Evolutionary conservation across 2,888 invertebrate species (phyloP), one percentile per base, ranked within the genome.

Genomic region (Habroteleia sp.): DNA sequence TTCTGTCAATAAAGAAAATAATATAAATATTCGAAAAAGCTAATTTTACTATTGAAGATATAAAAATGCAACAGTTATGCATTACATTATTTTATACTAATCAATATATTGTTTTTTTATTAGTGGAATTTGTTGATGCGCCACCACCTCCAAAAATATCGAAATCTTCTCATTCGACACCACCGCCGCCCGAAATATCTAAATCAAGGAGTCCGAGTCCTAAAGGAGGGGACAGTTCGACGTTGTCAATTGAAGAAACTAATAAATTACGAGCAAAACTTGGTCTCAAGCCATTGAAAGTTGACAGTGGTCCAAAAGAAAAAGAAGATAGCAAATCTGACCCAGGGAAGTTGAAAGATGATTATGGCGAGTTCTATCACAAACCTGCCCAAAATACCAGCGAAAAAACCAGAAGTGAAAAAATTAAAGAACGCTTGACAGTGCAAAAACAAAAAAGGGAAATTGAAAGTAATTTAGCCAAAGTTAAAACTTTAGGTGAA

Each of bases 251-350:
- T 42, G 93, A 94, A 52, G 96, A 95, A 81, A 96, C 96, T 2
- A 98, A 98, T 89, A 94, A 94, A 79, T 89, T 99, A 6, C 91
- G 99, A 82, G 96, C 96, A 0, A 97, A 97, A 87, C 91, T 99
- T 14, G 99, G 99, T 0, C 90, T 99, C 25, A 97, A 97, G 85
- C 99, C 98, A 0, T 90, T 99, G 1, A 95, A 97, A 82, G 89
- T 94, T 0, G 90, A 91, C 7, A 83, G 80, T 11, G 82, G 81
- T 4, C 79, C 83, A 14, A 79, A 81, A 17, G 76, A 78, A 11
- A 52, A 33, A 37, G 44, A 50, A 4, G 46, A 54, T 31, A 77
- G 72, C 6, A 84, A 83, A 72, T 83, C 84, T 39, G 85, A 85
- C 7, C 80, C 83, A 33, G 58, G 68, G 2, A 83, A 87, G 52